Conservation (phyloP, 1,140 invertebrate genomes). For the Gryllus bimaculatus region DNA sequence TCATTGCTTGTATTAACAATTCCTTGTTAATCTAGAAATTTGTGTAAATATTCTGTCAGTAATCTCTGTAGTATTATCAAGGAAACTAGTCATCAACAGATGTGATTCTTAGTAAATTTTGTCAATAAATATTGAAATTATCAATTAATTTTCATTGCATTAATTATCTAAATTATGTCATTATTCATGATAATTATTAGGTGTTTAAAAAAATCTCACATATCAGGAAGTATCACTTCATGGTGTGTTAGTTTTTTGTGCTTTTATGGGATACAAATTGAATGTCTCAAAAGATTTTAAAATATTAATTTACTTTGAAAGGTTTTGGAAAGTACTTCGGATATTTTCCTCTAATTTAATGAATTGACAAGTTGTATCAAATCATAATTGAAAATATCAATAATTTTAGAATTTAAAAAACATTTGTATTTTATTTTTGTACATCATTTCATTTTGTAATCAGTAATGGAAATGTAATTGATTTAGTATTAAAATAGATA, state of each 20-base stretch:
- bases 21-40: not conserved
- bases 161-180: not conserved
- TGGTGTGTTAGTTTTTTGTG: not conserved
- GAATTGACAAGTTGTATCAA: not conserved
- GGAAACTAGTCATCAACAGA: not conserved
- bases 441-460: conserved; percentile 6
- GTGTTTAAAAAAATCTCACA: not conserved
- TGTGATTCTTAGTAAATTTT: conserved; percentile 1
- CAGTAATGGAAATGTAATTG: not conserved
- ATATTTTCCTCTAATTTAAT: not conserved
- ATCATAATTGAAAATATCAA: not conserved
- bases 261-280: not conserved
- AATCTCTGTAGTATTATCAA: not conserved
- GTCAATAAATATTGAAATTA: not conserved
- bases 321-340: not conserved
- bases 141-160: not conserved
- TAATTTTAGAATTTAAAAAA: not conserved
- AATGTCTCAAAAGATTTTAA: not conserved
- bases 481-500: not conserved
- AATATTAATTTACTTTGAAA: not conserved
- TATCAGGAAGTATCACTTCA: not conserved
- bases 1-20: not conserved
- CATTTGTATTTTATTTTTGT: conserved; percentile 6
- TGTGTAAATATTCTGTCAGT: not conserved
- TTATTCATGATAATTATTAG: not conserved